These are phyloP conservation scores for Erinaceus europaeus DNA, from an alignment of 2,113 vertebrate genomes.

Conservation along the genomic window DNA sequence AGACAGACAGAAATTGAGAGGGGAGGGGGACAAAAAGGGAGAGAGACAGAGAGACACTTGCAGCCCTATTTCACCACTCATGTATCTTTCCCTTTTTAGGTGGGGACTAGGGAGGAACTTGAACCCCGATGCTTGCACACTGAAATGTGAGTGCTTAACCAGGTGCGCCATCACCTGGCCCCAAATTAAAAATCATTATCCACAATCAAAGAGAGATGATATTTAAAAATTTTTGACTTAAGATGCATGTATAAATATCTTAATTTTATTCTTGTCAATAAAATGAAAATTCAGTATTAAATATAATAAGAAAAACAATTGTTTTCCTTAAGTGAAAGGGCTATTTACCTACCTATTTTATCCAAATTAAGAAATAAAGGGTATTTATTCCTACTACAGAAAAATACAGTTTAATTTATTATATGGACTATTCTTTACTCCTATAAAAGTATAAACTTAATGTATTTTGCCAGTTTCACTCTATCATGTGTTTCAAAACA, in stretches of 20 bases:
- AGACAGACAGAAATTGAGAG: no score
- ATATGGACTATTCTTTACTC: background rate
- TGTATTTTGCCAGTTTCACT: slow-evolving; percentile 11
- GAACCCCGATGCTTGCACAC: no score
- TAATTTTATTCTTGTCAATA: slow-evolving; percentile 39
- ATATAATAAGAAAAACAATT: slow-evolving; percentile 43
- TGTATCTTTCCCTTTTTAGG: no score
- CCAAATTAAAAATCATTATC: slow-evolving; percentile 31
- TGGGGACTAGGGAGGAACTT: no score
- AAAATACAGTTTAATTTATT: slow-evolving; percentile 43
- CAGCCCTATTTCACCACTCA: no score
- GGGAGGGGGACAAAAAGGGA: background rate
- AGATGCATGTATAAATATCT: slow-evolving; percentile 32
- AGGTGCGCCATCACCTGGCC: no score
- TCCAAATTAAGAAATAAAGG: slow-evolving; percentile 33
- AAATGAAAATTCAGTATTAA: slow-evolving; percentile 36
- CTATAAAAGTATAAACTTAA: slow-evolving; percentile 11
- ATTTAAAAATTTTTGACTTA: background rate
- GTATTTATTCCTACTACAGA: slow-evolving; percentile 37
- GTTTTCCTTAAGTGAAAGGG: slow-evolving; percentile 4
- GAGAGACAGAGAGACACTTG: no score
- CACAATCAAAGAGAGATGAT: background rate
- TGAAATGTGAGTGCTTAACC: no score
- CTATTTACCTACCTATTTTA: slow-evolving; percentile 19
- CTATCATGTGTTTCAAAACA: background rate